Evolutionary conservation across 2,888 invertebrate genomes (phyloP).

Genomic region (Chymomyza fuscimana): DNA sequence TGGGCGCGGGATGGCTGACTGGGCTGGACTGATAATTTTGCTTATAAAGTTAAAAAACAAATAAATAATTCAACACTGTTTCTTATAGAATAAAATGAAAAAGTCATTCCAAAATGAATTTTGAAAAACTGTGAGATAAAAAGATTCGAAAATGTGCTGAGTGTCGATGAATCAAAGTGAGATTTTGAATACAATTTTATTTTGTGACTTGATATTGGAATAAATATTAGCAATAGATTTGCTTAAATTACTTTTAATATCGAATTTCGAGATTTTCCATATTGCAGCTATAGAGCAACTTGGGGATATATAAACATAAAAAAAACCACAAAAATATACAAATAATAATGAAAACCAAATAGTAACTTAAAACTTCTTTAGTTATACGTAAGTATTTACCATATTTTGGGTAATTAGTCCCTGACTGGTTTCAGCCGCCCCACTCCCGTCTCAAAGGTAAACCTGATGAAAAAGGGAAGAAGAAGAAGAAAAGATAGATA

Average conservation of each 20-base stretch:
- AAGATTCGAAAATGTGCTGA: neutral
- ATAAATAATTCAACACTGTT: neutral
- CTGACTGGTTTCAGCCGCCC: constrained; percentile 81
- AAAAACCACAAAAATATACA: constrained; percentile 25
- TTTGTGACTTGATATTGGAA: constrained; percentile 2
- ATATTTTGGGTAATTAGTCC: constrained; percentile 81
- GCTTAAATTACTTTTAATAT: constrained; percentile 58
- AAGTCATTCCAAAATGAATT: constrained; percentile 47
- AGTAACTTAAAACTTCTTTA: constrained; percentile 57
- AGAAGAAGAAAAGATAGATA: constrained; percentile 77
- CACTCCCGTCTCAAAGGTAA: constrained; percentile 81
- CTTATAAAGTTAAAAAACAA: constrained; percentile 4
- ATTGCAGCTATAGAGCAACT: constrained; percentile 62
- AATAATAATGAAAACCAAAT: constrained; percentile 34
- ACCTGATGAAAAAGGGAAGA: constrained; percentile 79
- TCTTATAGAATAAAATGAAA: constrained; percentile 23
- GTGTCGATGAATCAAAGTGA: neutral
- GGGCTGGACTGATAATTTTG: constrained; percentile 24
- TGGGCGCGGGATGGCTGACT: constrained; percentile 78
- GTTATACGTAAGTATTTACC: constrained; percentile 78
- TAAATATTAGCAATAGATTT: constrained; percentile 22
- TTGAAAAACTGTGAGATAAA: constrained; percentile 5
- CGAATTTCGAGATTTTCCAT: constrained; percentile 67
- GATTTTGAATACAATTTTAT: neutral
- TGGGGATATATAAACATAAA: constrained; percentile 11